Conservation (phyloP, 2,113 vertebrate species). For the Meles meles region DNA sequence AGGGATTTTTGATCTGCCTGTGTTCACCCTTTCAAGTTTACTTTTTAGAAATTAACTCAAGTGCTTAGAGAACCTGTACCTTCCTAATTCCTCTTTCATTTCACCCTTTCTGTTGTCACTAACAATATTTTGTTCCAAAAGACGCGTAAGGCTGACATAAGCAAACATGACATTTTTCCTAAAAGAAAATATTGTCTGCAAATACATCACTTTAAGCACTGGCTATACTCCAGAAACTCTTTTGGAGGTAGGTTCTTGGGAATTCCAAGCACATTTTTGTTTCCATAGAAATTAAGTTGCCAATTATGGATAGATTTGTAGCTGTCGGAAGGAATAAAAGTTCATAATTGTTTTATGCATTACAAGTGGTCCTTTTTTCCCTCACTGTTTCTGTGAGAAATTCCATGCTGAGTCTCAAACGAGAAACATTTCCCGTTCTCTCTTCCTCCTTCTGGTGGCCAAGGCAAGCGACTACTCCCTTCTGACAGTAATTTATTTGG, state of each 20-base stretch:
- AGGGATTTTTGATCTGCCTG: background rate
- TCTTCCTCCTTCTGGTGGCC: slow-evolving; percentile 40
- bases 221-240: background rate
- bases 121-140: slow-evolving; percentile 20
- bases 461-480: slow-evolving; percentile 6
- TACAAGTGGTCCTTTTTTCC: background rate
- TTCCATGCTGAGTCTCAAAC: slow-evolving; percentile 26
- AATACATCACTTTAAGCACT: slow-evolving; percentile 14
- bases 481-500: slow-evolving; percentile 41
- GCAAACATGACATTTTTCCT: slow-evolving; percentile 34
- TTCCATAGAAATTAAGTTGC: slow-evolving; percentile 29
- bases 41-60: slow-evolving; percentile 21
- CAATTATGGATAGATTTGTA: slow-evolving; percentile 27
- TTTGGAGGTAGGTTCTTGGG: slow-evolving; percentile 12
- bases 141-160: background rate
- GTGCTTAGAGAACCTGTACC: background rate
- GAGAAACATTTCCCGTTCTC: slow-evolving; percentile 35
- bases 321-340: slow-evolving; percentile 19
- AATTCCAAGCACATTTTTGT: slow-evolving; percentile 20
- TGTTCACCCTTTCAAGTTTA: background rate
- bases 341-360: background rate
- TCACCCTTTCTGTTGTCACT: background rate
- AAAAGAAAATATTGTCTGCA: slow-evolving; percentile 13
- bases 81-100: slow-evolving; percentile 6
- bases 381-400: slow-evolving; percentile 26